A percentile compares a stretch with the other conserved stretches of the same genome.
These are phyloP conservation scores for Elysia chlorotica DNA, from an alignment of 1,140 invertebrate genomes.

Conservation along the genomic window DNA sequence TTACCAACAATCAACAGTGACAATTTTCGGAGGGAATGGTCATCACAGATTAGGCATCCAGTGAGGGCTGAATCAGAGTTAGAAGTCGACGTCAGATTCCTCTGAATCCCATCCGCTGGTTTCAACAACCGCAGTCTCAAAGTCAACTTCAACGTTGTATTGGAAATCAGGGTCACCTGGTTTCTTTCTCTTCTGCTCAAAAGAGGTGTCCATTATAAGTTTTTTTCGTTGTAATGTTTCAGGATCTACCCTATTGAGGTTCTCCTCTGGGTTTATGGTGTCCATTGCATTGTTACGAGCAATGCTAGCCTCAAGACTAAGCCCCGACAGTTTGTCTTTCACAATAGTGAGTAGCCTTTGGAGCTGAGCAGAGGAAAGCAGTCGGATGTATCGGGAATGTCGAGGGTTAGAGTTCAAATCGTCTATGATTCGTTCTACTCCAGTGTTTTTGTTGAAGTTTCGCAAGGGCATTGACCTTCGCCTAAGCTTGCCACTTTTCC, in stretches of 20 bases:
- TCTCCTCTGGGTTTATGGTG: slow-evolving; percentile 62
- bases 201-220: slow-evolving; percentile 62
- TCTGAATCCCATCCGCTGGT: slow-evolving; percentile 54
- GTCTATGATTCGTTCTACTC: slow-evolving; percentile 37
- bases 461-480: slow-evolving; percentile 60
- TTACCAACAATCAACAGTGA: no score
- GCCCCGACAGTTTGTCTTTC: slow-evolving; percentile 51
- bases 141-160: slow-evolving; percentile 63
- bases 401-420: slow-evolving; percentile 45
- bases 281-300: slow-evolving; percentile 48
- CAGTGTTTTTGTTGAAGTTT: slow-evolving; percentile 53
- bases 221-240: slow-evolving; percentile 61
- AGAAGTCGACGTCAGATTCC: slow-evolving; percentile 48
- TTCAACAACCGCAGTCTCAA: slow-evolving; percentile 48
- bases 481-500: slow-evolving; percentile 41
- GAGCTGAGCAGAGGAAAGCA: slow-evolving; percentile 48
- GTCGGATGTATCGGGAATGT: slow-evolving; percentile 48
- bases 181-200: slow-evolving; percentile 61
- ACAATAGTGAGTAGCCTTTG: slow-evolving; percentile 52
- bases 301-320: slow-evolving; percentile 58
- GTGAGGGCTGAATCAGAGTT: no score
- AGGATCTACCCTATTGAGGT: slow-evolving; percentile 64
- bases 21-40: no score
- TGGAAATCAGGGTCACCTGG: slow-evolving; percentile 62
- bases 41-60: no score